Base-by-base conservation (phyloP, 2,888 invertebrate species). In the Hypsopygia costalis region DNA sequence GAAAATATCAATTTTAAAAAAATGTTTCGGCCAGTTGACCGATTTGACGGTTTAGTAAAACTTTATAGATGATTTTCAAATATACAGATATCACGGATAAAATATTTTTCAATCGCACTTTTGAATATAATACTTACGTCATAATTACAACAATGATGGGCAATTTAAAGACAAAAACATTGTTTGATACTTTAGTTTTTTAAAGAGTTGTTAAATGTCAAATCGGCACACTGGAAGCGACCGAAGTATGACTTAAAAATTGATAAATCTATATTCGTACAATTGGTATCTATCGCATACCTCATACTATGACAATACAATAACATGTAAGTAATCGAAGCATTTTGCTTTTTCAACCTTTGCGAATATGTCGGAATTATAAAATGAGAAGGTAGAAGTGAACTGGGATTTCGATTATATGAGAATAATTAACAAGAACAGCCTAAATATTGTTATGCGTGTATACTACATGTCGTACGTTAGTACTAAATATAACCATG, bases 401-500 rank as follows among this genome's bases (percentile, higher is more conserved):
- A 46, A 40, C 40, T 43, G 51, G 44, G 35, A 49, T 47, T 51
- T 53, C 44, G 48, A 44, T 51, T 44, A 55, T 51, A n/a, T n/a
- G n/a, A n/a, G 53, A 48, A 52, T 50, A 47, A 41, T 51, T 52
- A 43, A 52, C 48, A 47, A 47, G 49, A 51, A 53, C 55, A 47
- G 47, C 49, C 62, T 67, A 71, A 61, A 62, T 55, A 62, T 54
- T 58, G 59, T 64, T 52, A 66, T 67, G 64, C 57, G 62, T 59
- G 58, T 61, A 59, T 69, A 64, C 62, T 40, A 55, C 58, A 51
- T 57, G 2, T 16, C 59, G 58, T 65, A 59, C 51, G 16, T n/a
- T n/a, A n/a, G 46, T 57, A 63, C 53, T 57, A 61, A 63, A 56
- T 69, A 63, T 67, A 69, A 57, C 61, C 43, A 58, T 62, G 63